Evolutionary conservation across 2,113 vertebrate species (phyloP).

Genomic region (Tretioscincus oriximinensis): DNA sequence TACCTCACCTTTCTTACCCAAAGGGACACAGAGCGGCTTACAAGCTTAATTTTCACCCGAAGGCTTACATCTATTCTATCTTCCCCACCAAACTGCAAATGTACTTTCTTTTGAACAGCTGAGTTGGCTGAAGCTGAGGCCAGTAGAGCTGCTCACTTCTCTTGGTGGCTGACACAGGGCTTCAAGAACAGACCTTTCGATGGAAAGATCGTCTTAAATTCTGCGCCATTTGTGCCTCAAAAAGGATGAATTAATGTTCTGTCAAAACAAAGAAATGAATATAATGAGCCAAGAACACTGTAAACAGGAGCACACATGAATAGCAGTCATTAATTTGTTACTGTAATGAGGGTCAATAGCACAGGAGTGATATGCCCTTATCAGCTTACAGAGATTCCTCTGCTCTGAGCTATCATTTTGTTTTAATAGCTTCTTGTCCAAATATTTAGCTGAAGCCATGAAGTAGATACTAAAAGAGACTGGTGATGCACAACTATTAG

Average conservation of each 20-base stretch:
- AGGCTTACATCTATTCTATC: too few species aligned
- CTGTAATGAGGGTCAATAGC: neutral
- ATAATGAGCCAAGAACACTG: neutral
- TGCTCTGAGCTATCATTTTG: neutral
- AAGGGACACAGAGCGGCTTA: too few species aligned
- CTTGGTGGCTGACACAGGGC: too few species aligned
- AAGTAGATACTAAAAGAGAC: neutral
- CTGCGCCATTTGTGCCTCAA: neutral
- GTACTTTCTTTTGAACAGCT: too few species aligned
- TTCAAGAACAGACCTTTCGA: too few species aligned
- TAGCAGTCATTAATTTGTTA: neutral
- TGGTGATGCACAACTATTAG: neutral
- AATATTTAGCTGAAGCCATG: neutral
- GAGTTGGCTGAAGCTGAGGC: too few species aligned
- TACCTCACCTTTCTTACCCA: too few species aligned
- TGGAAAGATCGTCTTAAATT: too few species aligned
- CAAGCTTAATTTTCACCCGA: too few species aligned
- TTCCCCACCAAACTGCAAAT: too few species aligned
- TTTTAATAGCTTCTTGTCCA: constrained; percentile 1
- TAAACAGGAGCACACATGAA: neutral
- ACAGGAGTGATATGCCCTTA: neutral
- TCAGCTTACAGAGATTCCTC: neutral
- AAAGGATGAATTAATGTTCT: neutral
- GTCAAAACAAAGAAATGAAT: too few species aligned
- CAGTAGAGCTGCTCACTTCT: too few species aligned